These are phyloP conservation scores for Chionodraco myersi DNA, from an alignment of 2,113 vertebrate genomes.

Conservation along the genomic window DNA sequence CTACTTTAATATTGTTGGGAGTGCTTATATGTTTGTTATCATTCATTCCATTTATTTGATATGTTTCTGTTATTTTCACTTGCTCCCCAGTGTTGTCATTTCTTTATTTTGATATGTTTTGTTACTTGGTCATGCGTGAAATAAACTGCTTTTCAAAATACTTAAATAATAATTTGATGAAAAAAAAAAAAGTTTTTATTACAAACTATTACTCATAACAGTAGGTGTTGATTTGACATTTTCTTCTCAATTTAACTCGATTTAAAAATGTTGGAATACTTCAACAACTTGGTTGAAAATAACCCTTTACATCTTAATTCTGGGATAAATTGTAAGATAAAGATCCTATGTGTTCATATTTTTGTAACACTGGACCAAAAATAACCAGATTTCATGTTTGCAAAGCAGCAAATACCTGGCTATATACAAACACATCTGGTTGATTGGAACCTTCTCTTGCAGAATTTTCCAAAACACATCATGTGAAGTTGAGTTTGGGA, in stretches of 20 bases:
- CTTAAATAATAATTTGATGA: no score
- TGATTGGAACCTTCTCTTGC: not conserved
- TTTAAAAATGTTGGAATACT: not conserved
- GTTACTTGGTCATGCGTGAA: no score
- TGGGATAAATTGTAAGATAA: not conserved
- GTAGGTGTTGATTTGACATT: no score
- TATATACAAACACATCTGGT: not conserved
- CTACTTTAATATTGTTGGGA: no score
- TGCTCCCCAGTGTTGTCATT: not conserved
- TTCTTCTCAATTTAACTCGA: not conserved
- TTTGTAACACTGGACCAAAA: not conserved
- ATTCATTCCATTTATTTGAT: not conserved
- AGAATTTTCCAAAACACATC: conserved; percentile 19
- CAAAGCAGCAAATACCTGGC: not conserved
- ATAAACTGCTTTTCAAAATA: no score
- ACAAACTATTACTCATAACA: no score
- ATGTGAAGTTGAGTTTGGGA: conserved; percentile 35
- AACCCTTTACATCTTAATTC: not conserved
- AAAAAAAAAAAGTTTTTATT: no score
- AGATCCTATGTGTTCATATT: not conserved
- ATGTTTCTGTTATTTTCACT: not conserved
- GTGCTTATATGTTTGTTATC: not conserved
- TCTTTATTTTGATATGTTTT: no score
- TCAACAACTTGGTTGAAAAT: not conserved
- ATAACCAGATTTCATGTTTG: not conserved